A percentile compares a stretch with the other conserved stretches of the same genome.
Conservation (phyloP, 2,888 invertebrate species). For the Sturmia bella region DNA sequence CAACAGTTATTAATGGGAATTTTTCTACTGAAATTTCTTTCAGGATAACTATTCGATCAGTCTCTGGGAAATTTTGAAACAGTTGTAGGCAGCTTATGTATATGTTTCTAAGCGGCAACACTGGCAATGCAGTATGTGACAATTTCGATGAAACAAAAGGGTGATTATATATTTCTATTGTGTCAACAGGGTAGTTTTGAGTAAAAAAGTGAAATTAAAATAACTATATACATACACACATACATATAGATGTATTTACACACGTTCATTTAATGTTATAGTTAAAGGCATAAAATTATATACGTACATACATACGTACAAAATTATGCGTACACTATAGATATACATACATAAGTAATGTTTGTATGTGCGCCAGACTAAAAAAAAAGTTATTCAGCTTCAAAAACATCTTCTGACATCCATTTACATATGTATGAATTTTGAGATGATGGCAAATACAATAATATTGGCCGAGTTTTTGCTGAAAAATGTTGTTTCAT, state of each 20-base stretch:
- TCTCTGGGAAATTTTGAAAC: too few species aligned
- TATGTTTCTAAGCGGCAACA: too few species aligned
- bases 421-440: neutral
- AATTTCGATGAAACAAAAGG: constrained; percentile 64
- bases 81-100: too few species aligned
- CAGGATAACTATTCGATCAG: too few species aligned
- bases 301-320: neutral
- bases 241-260: neutral
- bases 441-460: neutral
- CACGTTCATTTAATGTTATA: neutral
- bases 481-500: neutral
- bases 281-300: neutral
- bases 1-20: too few species aligned
- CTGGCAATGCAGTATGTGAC: constrained; percentile 42
- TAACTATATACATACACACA: neutral
- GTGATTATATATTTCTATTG: constrained; percentile 45
- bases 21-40: too few species aligned
- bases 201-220: constrained; percentile 19
- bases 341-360: neutral
- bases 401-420: neutral
- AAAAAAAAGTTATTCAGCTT: neutral
- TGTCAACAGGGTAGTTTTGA: constrained; percentile 34
- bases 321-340: constrained; percentile 11
- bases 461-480: constrained; percentile 35
- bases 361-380: neutral